Evolutionary conservation across 2,888 invertebrate genomes (phyloP).

Genomic region (Galerucella pusilla): DNA sequence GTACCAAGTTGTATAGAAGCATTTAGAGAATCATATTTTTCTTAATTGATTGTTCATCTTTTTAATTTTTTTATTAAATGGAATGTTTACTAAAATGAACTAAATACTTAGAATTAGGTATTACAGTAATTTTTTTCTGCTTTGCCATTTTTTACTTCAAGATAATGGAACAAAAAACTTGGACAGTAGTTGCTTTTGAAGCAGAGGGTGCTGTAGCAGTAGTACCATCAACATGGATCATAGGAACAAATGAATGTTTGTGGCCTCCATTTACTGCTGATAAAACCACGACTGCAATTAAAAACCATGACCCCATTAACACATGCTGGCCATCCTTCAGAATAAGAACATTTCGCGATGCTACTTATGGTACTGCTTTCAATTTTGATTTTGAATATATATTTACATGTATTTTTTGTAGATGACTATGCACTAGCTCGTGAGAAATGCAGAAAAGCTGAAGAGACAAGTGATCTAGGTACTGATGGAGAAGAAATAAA

Average conservation of each 20-base stretch:
- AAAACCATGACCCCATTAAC: conserved; percentile 8
- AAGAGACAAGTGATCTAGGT: conserved; percentile 18
- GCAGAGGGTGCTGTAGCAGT: conserved; percentile 8
- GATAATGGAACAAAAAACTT: not conserved
- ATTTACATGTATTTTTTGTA: conserved; percentile 12
- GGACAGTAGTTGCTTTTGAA: no score
- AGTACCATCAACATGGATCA: conserved; percentile 13
- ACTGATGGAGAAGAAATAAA: no score
- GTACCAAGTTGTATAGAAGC: not conserved
- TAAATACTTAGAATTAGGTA: no score
- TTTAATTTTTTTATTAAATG: no score
- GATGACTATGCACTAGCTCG: conserved; percentile 17
- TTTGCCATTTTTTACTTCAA: not conserved
- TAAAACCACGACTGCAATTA: conserved; percentile 6
- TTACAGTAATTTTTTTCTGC: not conserved
- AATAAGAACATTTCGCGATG: conserved; percentile 11
- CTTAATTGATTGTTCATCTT: no score
- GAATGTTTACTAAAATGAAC: no score
- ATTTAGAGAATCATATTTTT: not conserved
- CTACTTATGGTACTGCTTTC: conserved; percentile 17
- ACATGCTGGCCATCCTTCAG: conserved; percentile 11
- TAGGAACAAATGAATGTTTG: conserved; percentile 14
- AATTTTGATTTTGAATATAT: conserved; percentile 14
- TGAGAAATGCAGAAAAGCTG: conserved; percentile 18
- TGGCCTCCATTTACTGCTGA: conserved; percentile 10